Percentiles rank a stretch among this genome's conserved stretches.
These are phyloP conservation scores for Pemphredon lugubris DNA, from an alignment of 2,888 invertebrate genomes.

Conservation along the genomic window DNA sequence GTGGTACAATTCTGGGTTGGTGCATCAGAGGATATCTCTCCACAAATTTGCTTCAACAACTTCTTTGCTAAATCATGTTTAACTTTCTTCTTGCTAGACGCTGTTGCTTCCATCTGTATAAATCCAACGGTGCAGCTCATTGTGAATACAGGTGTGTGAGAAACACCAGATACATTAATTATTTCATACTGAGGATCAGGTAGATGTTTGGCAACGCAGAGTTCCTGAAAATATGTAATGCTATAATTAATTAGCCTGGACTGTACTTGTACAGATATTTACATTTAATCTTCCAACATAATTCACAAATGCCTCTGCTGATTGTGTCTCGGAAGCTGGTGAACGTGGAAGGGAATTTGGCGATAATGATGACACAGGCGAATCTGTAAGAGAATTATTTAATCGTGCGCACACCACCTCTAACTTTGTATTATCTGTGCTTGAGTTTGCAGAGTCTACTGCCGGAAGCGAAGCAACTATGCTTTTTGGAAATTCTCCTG, in stretches of 20 bases:
- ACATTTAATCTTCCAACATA: conserved; percentile 43
- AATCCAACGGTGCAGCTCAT: conserved; percentile 8
- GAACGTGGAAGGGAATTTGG: no score
- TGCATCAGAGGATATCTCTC: not conserved
- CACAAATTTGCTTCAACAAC: conserved; percentile 3
- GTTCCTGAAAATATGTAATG: conserved; percentile 23
- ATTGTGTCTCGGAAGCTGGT: no score
- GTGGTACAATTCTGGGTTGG: not conserved
- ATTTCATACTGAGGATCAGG: not conserved
- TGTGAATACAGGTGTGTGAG: conserved; percentile 7
- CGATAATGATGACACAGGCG: no score
- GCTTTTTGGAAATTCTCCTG: not conserved
- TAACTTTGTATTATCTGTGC: no score
- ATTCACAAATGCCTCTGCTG: not conserved
- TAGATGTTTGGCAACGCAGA: conserved; percentile 11
- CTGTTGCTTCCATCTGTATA: not conserved
- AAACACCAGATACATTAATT: not conserved
- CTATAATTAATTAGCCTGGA: not conserved
- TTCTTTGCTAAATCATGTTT: conserved; percentile 32
- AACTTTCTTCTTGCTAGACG: conserved; percentile 36
- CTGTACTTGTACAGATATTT: not conserved
- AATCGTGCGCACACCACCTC: no score
- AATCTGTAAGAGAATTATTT: no score
- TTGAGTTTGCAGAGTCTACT: not conserved
- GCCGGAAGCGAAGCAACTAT: not conserved